Evolutionary conservation across 2,888 invertebrate species (phyloP).

Genomic region (Andrena camellia): DNA sequence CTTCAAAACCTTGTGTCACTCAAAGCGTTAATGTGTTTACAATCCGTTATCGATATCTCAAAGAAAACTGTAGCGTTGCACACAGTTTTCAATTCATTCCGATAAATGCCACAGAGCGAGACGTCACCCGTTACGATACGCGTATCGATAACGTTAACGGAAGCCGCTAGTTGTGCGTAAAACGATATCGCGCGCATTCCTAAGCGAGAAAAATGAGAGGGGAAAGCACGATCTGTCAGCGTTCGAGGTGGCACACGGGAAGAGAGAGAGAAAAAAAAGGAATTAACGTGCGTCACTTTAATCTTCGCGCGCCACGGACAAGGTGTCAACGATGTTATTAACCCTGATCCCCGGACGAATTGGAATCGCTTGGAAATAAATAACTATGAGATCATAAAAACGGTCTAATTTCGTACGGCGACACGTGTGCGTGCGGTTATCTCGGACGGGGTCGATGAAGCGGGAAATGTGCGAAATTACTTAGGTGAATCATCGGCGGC

Average conservation of each 20-base stretch:
- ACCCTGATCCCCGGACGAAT: slow-evolving; percentile 48
- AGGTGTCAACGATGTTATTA: slow-evolving; percentile 56
- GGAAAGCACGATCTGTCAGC: neutral
- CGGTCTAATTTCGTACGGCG: slow-evolving; percentile 28
- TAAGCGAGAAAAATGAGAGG: neutral
- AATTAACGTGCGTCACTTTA: slow-evolving; percentile 18
- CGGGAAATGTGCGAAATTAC: slow-evolving; percentile 21
- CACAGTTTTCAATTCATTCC: neutral
- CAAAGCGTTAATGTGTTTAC: no score
- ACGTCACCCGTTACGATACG: slow-evolving; percentile 17
- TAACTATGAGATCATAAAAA: slow-evolving; percentile 50
- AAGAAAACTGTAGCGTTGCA: no score
- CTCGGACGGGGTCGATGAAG: slow-evolving; percentile 18
- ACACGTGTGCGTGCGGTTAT: slow-evolving; percentile 21
- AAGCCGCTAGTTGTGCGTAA: slow-evolving; percentile 40
- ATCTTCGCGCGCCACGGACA: neutral
- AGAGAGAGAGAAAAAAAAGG: neutral
- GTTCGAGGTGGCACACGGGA: no score
- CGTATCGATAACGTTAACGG: slow-evolving; percentile 28
- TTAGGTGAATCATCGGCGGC: slow-evolving; percentile 13
- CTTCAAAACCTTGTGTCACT: no score
- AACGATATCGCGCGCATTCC: slow-evolving; percentile 29
- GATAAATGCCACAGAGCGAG: neutral
- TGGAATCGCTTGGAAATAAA: slow-evolving; percentile 47
- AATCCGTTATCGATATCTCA: no score